Evolutionary conservation across 1,140 invertebrate species (phyloP).

Genomic region (Sarcophaga peregrina): DNA sequence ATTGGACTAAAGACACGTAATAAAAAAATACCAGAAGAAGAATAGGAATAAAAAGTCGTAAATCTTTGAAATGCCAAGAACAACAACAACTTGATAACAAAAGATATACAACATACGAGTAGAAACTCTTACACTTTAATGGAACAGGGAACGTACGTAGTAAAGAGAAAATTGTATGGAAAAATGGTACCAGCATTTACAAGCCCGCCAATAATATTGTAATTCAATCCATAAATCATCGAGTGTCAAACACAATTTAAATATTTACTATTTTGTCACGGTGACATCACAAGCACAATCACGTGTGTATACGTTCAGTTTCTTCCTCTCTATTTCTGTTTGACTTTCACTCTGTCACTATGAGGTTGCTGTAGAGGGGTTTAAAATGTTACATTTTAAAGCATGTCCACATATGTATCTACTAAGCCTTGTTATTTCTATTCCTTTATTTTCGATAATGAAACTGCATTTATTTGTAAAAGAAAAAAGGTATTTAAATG

Average conservation of each 20-base stretch:
- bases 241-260: conserved; percentile 41
- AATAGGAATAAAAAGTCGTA: conserved; percentile 12
- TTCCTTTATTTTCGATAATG: not conserved
- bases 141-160: not conserved
- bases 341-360: not conserved
- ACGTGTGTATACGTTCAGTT: conserved; percentile 13
- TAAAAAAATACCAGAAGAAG: not conserved
- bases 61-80: conserved; percentile 32
- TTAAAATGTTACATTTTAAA: not conserved
- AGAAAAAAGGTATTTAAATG: conserved; percentile 11
- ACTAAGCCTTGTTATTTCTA: not conserved
- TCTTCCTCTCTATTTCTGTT: too few species aligned
- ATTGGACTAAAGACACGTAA: conserved; percentile 23
- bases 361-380: not conserved
- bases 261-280: conserved; percentile 37
- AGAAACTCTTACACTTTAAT: too few species aligned
- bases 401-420: not conserved
- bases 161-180: not conserved
- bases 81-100: not conserved
- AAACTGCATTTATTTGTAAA: not conserved
- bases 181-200: not conserved
- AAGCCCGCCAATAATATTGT: not conserved
- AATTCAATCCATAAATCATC: conserved; percentile 29
- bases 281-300: conserved; percentile 35
- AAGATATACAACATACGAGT: not conserved